phyloP scores from a whole-genome alignment of 2,113 vertebrate species.

The Istiophorus platypterus region DNA sequence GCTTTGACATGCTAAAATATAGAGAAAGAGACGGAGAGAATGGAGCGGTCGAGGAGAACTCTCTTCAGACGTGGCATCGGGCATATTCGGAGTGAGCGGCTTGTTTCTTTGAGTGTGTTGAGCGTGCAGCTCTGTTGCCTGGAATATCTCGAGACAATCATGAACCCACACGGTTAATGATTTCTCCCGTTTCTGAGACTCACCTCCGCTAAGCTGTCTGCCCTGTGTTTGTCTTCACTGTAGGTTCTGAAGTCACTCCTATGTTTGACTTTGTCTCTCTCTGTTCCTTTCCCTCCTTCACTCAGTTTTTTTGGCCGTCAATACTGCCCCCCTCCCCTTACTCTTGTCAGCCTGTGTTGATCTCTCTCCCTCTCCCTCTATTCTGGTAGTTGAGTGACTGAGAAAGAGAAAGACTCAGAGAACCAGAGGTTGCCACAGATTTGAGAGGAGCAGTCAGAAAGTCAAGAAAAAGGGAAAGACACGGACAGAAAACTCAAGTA shows the following conservation, averaged over 20 bases:
- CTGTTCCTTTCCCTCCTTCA: conserved; percentile 64
- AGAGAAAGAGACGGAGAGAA: conserved; percentile 41
- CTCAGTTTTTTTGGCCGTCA: conserved; percentile 73
- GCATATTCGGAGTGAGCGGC: conserved; percentile 6
- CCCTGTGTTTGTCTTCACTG: conserved; percentile 68
- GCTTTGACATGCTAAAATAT: conserved; percentile 70
- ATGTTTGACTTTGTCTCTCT: conserved; percentile 68
- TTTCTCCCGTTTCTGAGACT: conserved; percentile 61
- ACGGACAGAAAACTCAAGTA: conserved; percentile 6
- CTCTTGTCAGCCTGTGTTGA: conserved; percentile 71
- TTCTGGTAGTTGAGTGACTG: conserved; percentile 51
- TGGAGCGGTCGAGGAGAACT: conserved; percentile 34
- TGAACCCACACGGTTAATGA: conserved; percentile 74
- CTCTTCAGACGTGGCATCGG: conserved; percentile 47
- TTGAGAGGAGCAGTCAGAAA: conserved; percentile 34
- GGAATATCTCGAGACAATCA: conserved; percentile 51
- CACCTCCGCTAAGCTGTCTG: conserved; percentile 63
- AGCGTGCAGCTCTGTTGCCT: conserved; percentile 25
- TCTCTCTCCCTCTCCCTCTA: conserved; percentile 47
- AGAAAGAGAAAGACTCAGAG: conserved; percentile 31
- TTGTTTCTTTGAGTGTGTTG: conserved; percentile 15
- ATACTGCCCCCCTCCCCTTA: conserved; percentile 64
- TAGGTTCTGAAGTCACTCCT: conserved; percentile 72
- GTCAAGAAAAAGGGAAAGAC: conserved; percentile 9
- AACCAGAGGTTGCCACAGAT: conserved; percentile 25